These are phyloP conservation scores for Coreius guichenoti DNA, from an alignment of 2,797 vertebrate species.

Conservation along the genomic window DNA sequence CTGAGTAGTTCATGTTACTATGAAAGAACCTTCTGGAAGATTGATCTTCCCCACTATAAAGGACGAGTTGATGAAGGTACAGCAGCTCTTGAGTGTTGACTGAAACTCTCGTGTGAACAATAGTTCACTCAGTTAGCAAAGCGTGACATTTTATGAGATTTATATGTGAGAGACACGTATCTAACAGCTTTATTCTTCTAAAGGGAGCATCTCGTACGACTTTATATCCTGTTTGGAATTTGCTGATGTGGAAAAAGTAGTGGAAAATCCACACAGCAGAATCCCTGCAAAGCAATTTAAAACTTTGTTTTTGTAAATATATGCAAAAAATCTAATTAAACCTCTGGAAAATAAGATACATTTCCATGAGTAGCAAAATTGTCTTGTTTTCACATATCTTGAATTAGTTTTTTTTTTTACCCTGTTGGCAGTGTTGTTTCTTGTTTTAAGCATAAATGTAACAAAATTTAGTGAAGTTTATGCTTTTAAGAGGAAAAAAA, in stretches of 20 bases:
- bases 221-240: constrained; percentile 18
- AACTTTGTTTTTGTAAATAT: not conserved
- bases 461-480: not conserved
- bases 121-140: constrained; percentile 5
- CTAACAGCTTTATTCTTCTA: constrained; percentile 8
- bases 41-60: not conserved
- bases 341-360: not conserved
- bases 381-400: not conserved
- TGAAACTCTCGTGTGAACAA: not conserved
- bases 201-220: not conserved
- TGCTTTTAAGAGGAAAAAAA: not conserved
- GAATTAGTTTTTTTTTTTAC: not conserved
- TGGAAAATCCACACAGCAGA: not conserved
- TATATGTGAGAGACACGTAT: constrained; percentile 14
- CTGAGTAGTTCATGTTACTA: not conserved
- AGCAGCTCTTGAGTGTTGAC: not conserved
- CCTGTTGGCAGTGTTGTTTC: constrained; percentile 9
- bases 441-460: constrained; percentile 2
- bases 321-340: not conserved
- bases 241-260: constrained; percentile 18
- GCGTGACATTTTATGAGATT: constrained; percentile 10
- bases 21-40: not conserved
- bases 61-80: not conserved
- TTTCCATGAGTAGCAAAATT: not conserved
- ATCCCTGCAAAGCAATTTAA: not conserved